phyloP scores from a whole-genome alignment of 2,888 invertebrate species.

The Hemistola chrysoprasaria region DNA sequence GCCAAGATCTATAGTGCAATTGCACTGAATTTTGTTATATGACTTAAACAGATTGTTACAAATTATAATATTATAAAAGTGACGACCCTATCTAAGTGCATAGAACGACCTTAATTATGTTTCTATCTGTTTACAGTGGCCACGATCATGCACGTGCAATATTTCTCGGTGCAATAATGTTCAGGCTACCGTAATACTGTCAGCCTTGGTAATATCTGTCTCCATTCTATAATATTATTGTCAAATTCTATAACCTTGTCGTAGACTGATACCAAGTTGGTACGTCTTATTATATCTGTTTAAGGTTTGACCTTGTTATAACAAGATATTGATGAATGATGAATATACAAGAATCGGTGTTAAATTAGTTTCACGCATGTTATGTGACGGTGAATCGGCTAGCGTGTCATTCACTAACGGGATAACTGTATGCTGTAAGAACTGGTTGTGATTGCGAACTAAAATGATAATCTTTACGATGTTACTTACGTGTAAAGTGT shows the following conservation, averaged over 20 bases:
- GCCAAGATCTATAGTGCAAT: no score
- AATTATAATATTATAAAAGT: no score
- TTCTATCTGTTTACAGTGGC: constrained; percentile 56
- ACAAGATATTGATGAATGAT: constrained; percentile 4
- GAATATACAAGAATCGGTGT: no score
- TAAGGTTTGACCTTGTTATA: constrained; percentile 38
- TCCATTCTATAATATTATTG: background rate
- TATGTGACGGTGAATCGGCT: constrained; percentile 37
- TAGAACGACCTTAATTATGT: constrained; percentile 57
- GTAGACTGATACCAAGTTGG: constrained; percentile 1
- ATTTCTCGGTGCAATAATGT: constrained; percentile 8
- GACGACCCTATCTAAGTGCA: no score
- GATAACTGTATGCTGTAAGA: constrained; percentile 50
- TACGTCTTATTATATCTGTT: background rate
- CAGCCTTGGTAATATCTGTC: constrained; percentile 1
- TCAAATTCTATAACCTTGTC: constrained; percentile 4
- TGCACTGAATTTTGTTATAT: no score
- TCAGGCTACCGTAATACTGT: constrained; percentile 7
- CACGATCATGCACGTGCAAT: constrained; percentile 36
- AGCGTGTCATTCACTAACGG: constrained; percentile 53
- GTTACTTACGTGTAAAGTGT: constrained; percentile 18
- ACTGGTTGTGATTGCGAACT: constrained; percentile 40
- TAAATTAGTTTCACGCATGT: no score
- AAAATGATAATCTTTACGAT: constrained; percentile 37
- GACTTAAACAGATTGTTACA: no score